phyloP scores from a whole-genome alignment of 2,113 vertebrate species.

The Carassius carassius region DNA sequence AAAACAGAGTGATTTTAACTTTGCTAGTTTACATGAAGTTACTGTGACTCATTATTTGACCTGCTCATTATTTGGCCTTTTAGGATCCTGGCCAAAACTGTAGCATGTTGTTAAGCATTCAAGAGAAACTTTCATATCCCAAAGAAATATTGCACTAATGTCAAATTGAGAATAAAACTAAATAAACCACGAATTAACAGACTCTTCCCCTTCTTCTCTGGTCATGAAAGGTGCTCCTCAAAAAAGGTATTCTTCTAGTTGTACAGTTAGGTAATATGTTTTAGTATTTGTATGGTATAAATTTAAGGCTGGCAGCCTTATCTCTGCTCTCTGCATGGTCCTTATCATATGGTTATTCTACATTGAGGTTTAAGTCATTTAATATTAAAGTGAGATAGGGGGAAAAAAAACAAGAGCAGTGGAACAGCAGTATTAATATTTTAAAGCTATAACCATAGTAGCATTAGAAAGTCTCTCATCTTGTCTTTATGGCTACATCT shows the following conservation, averaged over 20 bases:
- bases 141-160: background rate
- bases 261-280: background rate
- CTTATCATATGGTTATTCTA: conserved; percentile 68
- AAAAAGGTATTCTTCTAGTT: background rate
- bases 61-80: conserved; percentile 6
- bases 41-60: background rate
- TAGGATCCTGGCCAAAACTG: background rate
- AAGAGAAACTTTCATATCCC: background rate
- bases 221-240: background rate
- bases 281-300: conserved; percentile 12
- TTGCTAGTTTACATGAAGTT: too few relatives aligned
- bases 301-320: conserved; percentile 59
- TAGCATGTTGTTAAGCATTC: background rate
- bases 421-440: conserved; percentile 75
- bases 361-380: conserved; percentile 66
- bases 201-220: background rate
- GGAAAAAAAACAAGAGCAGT: conserved; percentile 72
- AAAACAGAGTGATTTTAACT: too few relatives aligned
- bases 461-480: conserved; percentile 61
- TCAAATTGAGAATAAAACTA: background rate
- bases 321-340: conserved; percentile 68
- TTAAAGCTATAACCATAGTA: conserved; percentile 66
- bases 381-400: conserved; percentile 72
- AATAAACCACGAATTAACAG: background rate
- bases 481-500: conserved; percentile 62